Evolutionary conservation across 2,113 vertebrate species (phyloP).

Genomic region (Dinomys branickii): DNA sequence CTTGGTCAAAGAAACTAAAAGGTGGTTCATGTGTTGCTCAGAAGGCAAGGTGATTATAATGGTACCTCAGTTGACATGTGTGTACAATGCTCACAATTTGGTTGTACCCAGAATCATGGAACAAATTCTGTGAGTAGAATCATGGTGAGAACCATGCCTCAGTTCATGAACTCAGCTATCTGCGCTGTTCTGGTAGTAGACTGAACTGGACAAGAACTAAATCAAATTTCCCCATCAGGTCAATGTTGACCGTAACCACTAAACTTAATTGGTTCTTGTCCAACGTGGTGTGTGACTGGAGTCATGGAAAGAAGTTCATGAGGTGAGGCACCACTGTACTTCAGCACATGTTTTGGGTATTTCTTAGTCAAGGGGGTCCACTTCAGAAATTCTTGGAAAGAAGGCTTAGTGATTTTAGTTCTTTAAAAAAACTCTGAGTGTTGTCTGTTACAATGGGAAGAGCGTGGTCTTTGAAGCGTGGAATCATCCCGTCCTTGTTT

Average conservation of each 20-base stretch:
- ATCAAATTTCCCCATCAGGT: background rate
- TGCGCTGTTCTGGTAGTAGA: background rate
- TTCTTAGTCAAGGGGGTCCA: constrained; percentile 48
- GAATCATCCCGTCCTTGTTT: background rate
- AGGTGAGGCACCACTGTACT: background rate
- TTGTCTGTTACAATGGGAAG: background rate
- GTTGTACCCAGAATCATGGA: background rate
- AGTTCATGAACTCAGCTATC: background rate
- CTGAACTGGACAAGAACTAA: background rate
- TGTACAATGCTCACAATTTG: background rate
- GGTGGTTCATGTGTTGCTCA: constrained; percentile 52
- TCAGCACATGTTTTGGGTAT: constrained; percentile 35
- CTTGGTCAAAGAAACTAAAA: constrained; percentile 57
- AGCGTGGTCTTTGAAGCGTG: constrained; percentile 9
- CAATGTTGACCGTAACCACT: background rate
- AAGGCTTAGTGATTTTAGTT: constrained; percentile 13
- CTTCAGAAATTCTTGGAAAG: constrained; percentile 45
- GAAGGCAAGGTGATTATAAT: constrained; percentile 26
- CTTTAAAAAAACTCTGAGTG: constrained; percentile 33
- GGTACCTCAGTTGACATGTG: background rate
- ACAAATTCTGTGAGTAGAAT: background rate
- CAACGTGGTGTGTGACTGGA: background rate
- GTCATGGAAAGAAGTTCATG: background rate
- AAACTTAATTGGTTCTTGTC: background rate
- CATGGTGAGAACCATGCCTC: background rate